These are phyloP conservation scores for Boulengeromyrus knoepffleri DNA, from an alignment of 2,113 vertebrate genomes.

Conservation along the genomic window DNA sequence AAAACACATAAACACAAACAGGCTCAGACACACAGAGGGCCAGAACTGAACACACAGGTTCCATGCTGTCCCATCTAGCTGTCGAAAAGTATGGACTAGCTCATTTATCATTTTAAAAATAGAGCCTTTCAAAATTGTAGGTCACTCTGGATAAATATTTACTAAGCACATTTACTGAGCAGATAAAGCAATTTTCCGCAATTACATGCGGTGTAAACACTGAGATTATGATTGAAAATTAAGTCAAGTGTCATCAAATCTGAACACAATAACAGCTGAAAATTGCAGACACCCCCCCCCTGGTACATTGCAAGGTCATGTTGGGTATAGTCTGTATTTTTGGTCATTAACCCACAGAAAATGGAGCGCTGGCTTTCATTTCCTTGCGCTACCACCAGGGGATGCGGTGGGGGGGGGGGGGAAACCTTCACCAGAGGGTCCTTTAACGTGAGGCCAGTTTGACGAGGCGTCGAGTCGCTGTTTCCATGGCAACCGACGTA, in stretches of 20 bases:
- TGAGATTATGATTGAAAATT: constrained; percentile 8
- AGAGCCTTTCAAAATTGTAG: not conserved
- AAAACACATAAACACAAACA: not conserved
- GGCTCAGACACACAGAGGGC: not conserved
- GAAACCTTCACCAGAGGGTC: not conserved
- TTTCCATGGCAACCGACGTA: not conserved
- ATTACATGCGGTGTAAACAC: constrained; percentile 2
- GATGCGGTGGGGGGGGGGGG: not conserved
- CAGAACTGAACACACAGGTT: not conserved
- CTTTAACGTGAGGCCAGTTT: not conserved
- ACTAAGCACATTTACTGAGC: not conserved
- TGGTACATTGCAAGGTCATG: not conserved
- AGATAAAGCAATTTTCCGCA: constrained; percentile 1
- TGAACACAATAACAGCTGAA: not conserved
- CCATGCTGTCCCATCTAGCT: not conserved
- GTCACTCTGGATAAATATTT: not conserved
- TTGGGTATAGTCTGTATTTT: not conserved
- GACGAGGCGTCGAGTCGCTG: not conserved
- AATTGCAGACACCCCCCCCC: not conserved
- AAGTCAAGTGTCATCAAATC: constrained; percentile 9
- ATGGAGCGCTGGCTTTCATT: not conserved
- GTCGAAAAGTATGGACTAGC: not conserved
- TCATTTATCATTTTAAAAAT: not conserved
- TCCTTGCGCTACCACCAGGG: not conserved
- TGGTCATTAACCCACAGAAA: not conserved